Evolutionary conservation across 2,797 vertebrate species (phyloP).

Genomic region (Borostomias antarcticus): DNA sequence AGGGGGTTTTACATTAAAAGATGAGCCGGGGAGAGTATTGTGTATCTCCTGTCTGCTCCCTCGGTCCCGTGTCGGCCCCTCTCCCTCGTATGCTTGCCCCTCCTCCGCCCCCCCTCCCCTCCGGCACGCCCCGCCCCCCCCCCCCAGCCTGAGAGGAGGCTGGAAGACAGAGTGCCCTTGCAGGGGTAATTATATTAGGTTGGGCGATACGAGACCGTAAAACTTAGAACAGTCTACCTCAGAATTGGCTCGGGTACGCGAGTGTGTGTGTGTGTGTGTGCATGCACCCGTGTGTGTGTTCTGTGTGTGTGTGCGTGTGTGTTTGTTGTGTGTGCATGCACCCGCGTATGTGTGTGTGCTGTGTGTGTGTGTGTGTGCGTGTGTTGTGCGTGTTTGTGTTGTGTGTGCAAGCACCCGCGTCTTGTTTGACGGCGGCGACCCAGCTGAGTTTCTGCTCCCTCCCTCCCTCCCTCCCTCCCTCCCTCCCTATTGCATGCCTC

Average conservation of each 20-base stretch:
- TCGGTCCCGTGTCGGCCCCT: constrained; percentile 17
- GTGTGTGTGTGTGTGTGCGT: no score
- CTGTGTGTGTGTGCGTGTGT: no score
- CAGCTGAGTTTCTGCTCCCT: no score
- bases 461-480: no score
- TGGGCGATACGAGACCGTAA: constrained; percentile 78
- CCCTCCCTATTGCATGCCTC: no score
- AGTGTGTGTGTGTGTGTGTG: neutral
- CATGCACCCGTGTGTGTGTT: no score
- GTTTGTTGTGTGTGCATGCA: no score
- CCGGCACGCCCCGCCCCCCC: constrained; percentile 18
- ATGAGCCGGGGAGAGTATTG: constrained; percentile 36
- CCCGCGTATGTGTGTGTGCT: no score
- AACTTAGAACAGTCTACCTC: constrained; percentile 81
- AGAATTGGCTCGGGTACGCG: constrained; percentile 68
- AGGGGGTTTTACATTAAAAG: constrained; percentile 38
- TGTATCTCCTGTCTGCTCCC: constrained; percentile 36
- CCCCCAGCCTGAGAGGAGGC: constrained; percentile 53
- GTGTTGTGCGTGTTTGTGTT: no score
- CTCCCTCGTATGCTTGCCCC: constrained; percentile 18
- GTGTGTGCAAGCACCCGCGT: no score
- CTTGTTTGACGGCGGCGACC: no score
- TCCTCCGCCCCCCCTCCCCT: constrained; percentile 26
- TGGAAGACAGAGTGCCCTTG: constrained; percentile 83
- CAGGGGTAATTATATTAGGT: constrained; percentile 81